Evolutionary conservation across 2,888 invertebrate species (phyloP), one percentile per base, ranked within the genome.

Genomic region (Entomobrya proxima): DNA sequence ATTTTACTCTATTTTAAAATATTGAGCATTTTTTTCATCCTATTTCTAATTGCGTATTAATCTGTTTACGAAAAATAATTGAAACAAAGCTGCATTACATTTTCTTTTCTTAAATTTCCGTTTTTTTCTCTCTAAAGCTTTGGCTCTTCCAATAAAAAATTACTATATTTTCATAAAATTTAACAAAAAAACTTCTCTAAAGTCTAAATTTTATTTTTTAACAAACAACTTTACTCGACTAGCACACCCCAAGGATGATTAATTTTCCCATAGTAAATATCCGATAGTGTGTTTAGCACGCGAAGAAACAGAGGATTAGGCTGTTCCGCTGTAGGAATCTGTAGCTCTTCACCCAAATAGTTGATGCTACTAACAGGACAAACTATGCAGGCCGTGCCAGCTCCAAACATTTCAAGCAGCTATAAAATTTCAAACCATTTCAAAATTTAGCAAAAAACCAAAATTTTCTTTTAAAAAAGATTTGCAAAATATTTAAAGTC

Each of bases 341-440:
- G 91, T 37, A 96, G 93, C 79, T 94, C 92, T 76, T 94, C 92
- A 4, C 94, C 96, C 90, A 95, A 91, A 92, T 96, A 99, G 81
- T 95, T 94, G 86, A 99, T 96, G 87, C 95, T 94, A 83, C 96
- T 95, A 80, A 99, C 95, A 0, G 99, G 99, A 91, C 96, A 97
- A 21, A 99, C 96, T 69, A 98, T 94, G 90, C 97, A 97, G 0
- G 99, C 99, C 30, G 99, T 99, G 81, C 99, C 99, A n/a, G 98
- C 95, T 84, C 99, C 99, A 92, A 99, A 99, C 92, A 99, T 94
- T 93, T 99, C 99, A 90, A 98, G 92, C 89, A 99, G 92, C 98
- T 98, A 93, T 0, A 93, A 93, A 85, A 89, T 89, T 89, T 89
- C 85, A 76, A 81, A 84, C 67, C 67, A 83, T 72, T 32, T 47